These are phyloP conservation scores for Campodea augens DNA, from an alignment of 1,140 invertebrate species.

Conservation along the genomic window DNA sequence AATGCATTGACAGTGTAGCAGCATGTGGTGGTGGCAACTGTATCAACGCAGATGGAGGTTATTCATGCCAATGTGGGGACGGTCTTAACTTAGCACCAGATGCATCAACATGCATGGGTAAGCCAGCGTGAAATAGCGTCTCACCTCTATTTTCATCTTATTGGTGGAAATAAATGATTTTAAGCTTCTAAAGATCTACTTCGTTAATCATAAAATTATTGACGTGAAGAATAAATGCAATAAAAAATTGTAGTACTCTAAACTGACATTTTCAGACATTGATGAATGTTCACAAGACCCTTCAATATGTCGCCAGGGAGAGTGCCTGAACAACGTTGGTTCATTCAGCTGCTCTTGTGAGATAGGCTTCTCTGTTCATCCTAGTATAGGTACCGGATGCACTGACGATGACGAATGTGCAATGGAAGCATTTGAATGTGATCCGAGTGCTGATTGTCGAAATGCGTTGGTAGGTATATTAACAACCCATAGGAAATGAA, in stretches of 20 bases:
- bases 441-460: slow-evolving; percentile 58
- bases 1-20: slow-evolving; percentile 53
- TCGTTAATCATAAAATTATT: neutral
- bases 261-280: slow-evolving; percentile 30
- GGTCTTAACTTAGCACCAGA: slow-evolving; percentile 49
- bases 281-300: slow-evolving; percentile 50
- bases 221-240: no score
- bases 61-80: slow-evolving; percentile 51
- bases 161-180: no score
- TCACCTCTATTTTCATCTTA: no score
- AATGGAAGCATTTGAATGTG: slow-evolving; percentile 52
- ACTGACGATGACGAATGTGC: slow-evolving; percentile 69
- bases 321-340: slow-evolving; percentile 65
- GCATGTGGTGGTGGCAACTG: slow-evolving; percentile 72
- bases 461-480: slow-evolving; percentile 41
- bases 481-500: neutral
- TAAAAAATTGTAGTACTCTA: no score
- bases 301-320: slow-evolving; percentile 45
- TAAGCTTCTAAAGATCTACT: no score
- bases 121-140: no score
- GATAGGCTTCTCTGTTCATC: slow-evolving; percentile 64
- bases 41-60: slow-evolving; percentile 53
- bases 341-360: slow-evolving; percentile 58
- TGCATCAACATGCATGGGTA: slow-evolving; percentile 45
- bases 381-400: slow-evolving; percentile 43